A percentile compares a stretch with the other conserved stretches of the same genome.
Conservation (phyloP, 2,888 invertebrate genomes). For the Spodoptera exigua region DNA sequence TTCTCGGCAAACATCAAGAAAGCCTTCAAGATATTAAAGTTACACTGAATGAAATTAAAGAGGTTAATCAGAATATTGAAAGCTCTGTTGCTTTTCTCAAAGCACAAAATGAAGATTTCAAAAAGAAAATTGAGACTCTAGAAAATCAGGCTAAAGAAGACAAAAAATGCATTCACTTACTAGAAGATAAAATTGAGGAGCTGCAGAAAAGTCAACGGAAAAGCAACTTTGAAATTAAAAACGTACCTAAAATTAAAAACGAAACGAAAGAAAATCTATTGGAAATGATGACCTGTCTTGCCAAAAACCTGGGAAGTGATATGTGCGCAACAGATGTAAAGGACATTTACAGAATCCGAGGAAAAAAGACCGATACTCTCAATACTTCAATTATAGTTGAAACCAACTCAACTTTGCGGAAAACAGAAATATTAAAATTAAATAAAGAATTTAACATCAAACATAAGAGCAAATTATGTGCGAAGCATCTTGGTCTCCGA, state of each 20-base stretch:
- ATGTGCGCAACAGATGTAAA: background rate
- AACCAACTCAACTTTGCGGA: constrained; percentile 1
- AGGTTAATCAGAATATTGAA: constrained; percentile 2
- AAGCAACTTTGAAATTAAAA: constrained; percentile 8
- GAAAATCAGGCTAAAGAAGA: constrained; percentile 2
- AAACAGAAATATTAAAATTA: constrained; percentile 11
- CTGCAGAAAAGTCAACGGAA: constrained; percentile 1
- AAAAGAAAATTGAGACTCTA: constrained; percentile 3
- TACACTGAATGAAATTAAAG: background rate
- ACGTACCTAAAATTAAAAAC: no score
- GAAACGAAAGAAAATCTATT: constrained; percentile 1
- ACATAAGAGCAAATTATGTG: constrained; percentile 6
- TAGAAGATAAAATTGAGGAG: constrained; percentile 7
- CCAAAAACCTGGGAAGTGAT: constrained; percentile 2
- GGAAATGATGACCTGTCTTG: background rate
- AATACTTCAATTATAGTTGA: constrained; percentile 5
- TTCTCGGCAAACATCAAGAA: constrained; percentile 2
- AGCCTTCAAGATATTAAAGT: constrained; percentile 1
- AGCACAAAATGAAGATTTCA: constrained; percentile 3
- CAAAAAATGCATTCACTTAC: background rate
- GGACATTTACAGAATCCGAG: background rate
- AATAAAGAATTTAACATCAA: constrained; percentile 1
- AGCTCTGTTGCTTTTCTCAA: constrained; percentile 1
- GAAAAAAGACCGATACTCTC: background rate
- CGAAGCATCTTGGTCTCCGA: constrained; percentile 6